phyloP scores from a whole-genome alignment of 2,797 vertebrate genomes.

The Diglossa cyanea region DNA sequence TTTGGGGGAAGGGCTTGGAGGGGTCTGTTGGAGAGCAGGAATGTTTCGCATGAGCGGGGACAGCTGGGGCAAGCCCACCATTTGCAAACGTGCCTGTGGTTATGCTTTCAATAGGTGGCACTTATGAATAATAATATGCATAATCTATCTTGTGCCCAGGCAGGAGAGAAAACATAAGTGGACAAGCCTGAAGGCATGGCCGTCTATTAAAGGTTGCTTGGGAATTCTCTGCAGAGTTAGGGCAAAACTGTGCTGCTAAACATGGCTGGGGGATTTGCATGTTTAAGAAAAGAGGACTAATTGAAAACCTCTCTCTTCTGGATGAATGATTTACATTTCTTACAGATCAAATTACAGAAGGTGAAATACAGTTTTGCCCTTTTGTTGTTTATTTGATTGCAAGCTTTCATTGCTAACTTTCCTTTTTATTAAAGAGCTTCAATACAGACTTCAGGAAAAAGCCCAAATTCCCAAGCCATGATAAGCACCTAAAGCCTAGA shows the following conservation, averaged over 20 bases:
- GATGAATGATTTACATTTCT: constrained; percentile 48
- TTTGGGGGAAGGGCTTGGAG: not conserved
- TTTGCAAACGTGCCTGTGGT: constrained; percentile 52
- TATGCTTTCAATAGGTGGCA: constrained; percentile 62
- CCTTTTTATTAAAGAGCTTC: not conserved
- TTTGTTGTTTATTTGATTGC: constrained; percentile 26
- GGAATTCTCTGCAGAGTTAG: constrained; percentile 61
- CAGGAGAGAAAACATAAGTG: constrained; percentile 64
- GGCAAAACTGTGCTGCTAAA: constrained; percentile 62
- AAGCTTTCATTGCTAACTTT: not conserved
- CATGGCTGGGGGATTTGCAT: constrained; percentile 61
- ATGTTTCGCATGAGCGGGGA: not conserved
- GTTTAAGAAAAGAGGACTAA: constrained; percentile 63
- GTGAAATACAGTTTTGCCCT: constrained; percentile 24
- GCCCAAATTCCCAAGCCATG: not conserved
- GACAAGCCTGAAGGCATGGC: constrained; percentile 67
- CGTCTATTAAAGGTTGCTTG: constrained; percentile 66
- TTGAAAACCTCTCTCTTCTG: constrained; percentile 54
- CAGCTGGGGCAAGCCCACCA: constrained; percentile 38
- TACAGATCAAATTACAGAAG: constrained; percentile 32
- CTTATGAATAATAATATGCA: constrained; percentile 66
- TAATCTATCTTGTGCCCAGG: constrained; percentile 63
- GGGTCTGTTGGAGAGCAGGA: not conserved
- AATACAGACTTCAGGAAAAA: not conserved
- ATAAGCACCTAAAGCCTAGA: not conserved